Evolutionary conservation across 2,888 invertebrate species (phyloP), one percentile per base, ranked within the genome.

Genomic region (Volucella inanis): DNA sequence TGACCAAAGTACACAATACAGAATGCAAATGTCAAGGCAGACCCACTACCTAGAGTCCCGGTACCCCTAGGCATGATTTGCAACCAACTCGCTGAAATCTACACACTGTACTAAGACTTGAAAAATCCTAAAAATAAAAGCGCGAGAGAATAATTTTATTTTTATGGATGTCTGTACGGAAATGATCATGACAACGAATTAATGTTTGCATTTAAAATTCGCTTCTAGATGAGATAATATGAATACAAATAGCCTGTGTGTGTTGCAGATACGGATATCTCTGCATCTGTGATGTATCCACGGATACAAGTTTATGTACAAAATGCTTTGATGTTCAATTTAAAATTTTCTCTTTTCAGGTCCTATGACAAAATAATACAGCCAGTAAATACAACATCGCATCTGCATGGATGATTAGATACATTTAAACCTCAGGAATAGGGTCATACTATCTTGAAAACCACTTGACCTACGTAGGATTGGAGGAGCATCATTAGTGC

Each of bases 11-110:
- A 41, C 15, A 50, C 22, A 67, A 55, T 41, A 59, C 50, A 47
- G 52, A 79, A 84, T 84, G 74, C 70, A 79, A 84, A 84, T 84
- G 83, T 84, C 83, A 84, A 84, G 79, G 83, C 79, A 79, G 64
- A 43, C 74, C 52, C 74, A 72, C 22, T 22, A 31, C 31, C 4
- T 1, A 31, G 31, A 31, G 31, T 6, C 31, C 31, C 31, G 31
- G 31, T 31, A 31, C 31, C 31, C 31, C 31, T 15, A 49, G 68
- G 10, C 61, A 78, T 57, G 41, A 78, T 68, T 62, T 62, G 62
- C 65, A 38, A 55, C 47, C 50, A 38, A 54, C 47, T 45, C 45
- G 31, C 50, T 57, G 14, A 70, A 64, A 74, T 64, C 22, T 47
- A 55, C n/a, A 57, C 68, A 59, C 22, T 54, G 15, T 14, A 38